A percentile compares a stretch with the other conserved stretches of the same genome.
Evolutionary conservation across 2,797 vertebrate species (phyloP).

Genomic region (Peromyscus melanophrys): DNA sequence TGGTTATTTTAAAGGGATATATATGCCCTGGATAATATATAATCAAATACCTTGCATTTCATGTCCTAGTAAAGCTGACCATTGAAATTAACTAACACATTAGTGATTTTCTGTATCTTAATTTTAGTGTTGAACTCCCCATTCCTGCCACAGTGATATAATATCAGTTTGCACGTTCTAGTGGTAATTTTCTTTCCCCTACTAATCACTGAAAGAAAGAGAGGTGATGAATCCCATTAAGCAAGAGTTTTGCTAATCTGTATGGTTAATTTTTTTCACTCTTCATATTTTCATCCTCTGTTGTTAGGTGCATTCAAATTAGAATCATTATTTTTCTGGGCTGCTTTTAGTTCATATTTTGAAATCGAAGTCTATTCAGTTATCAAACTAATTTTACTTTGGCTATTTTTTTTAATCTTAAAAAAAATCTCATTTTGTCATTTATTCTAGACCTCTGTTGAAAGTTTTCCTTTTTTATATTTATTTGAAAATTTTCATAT

Average conservation of each 20-base stretch:
- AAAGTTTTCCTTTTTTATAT: not conserved
- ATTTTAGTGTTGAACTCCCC: not conserved
- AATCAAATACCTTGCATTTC: not conserved
- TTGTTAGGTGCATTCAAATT: not conserved
- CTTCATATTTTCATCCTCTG: not conserved
- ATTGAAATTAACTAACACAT: not conserved
- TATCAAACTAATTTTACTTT: not conserved
- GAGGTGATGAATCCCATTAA: not conserved
- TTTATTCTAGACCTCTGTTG: not conserved
- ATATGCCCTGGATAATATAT: not conserved
- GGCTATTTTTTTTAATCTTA: not conserved
- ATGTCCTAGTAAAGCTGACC: not conserved
- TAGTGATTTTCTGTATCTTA: not conserved
- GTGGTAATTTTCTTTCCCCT: not conserved
- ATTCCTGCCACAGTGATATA: not conserved
- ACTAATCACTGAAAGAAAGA: not conserved
- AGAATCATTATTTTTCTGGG: not conserved
- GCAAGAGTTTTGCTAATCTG: not conserved
- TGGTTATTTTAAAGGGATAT: not conserved
- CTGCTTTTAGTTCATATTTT: not conserved
- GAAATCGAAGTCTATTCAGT: not conserved
- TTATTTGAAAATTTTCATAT: not conserved
- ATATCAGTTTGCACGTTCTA: not conserved
- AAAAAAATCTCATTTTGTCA: not conserved
- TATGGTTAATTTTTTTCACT: not conserved